Percentiles rank a stretch among this genome's conserved stretches.
phyloP scores from a whole-genome alignment of 2,113 vertebrate species.

The Amblyopsis rosae region DNA sequence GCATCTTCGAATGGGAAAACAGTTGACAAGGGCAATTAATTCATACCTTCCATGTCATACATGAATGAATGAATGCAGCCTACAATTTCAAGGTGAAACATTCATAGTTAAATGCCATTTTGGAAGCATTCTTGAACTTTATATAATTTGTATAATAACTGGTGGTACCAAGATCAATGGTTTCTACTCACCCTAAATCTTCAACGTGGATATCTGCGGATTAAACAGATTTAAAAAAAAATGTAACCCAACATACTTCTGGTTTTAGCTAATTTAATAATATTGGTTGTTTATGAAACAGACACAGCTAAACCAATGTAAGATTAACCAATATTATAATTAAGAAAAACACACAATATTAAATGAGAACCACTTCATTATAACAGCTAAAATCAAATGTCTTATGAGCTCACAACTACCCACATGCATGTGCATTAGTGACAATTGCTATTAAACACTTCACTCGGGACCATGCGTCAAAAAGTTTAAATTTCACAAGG shows the following conservation, averaged over 20 bases:
- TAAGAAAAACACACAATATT: too few relatives aligned
- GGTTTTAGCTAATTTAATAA: too few relatives aligned
- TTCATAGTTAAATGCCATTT: background rate
- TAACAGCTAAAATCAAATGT: too few relatives aligned
- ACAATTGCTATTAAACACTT: too few relatives aligned
- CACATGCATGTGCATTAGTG: too few relatives aligned
- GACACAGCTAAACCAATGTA: too few relatives aligned
- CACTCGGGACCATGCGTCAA: background rate
- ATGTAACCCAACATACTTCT: background rate
- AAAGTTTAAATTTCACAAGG: background rate
- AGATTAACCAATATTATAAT: too few relatives aligned
- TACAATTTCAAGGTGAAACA: background rate
- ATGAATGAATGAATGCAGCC: background rate
- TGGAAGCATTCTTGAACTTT: background rate
- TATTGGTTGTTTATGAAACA: too few relatives aligned
- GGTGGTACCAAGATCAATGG: constrained; percentile 6
- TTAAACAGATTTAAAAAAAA: background rate
- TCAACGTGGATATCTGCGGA: constrained; percentile 50
- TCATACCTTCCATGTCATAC: background rate
- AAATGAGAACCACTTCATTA: background rate
- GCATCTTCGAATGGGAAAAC: background rate
- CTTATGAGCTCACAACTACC: too few relatives aligned
- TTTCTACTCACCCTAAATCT: constrained; percentile 62
- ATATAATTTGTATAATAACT: background rate
- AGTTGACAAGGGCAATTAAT: background rate